These are phyloP conservation scores for Mystacornis crossleyi DNA, from an alignment of 2,113 vertebrate species.

Conservation along the genomic window DNA sequence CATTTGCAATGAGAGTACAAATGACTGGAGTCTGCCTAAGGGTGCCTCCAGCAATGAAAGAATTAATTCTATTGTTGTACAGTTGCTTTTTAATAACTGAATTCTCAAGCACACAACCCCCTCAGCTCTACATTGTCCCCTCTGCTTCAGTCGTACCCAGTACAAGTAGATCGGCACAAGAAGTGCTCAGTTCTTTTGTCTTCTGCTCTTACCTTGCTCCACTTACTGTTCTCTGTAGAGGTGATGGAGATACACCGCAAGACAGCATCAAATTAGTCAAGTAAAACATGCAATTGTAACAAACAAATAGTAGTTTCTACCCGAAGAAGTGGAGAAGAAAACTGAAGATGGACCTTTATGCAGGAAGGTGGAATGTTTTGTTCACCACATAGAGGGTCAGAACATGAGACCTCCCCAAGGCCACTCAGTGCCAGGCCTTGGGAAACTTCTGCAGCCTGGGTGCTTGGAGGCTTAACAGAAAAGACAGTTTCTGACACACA, in stretches of 20 bases:
- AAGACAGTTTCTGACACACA: background rate
- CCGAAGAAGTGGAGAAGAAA: background rate
- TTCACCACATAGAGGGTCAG: background rate
- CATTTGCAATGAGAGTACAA: background rate
- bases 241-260: background rate
- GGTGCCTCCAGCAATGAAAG: background rate
- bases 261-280: background rate
- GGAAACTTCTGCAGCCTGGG: background rate
- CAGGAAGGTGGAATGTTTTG: background rate
- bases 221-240: background rate
- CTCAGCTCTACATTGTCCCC: background rate
- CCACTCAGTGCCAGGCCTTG: background rate
- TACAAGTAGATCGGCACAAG: background rate
- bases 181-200: background rate
- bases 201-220: background rate
- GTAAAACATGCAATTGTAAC: background rate
- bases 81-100: background rate
- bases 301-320: background rate
- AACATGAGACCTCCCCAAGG: rapidly evolving
- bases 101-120: background rate
- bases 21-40: background rate
- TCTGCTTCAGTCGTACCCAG: background rate
- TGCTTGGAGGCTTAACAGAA: background rate
- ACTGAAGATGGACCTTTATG: background rate
- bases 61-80: background rate